A percentile compares a stretch with the other conserved stretches of the same genome.
Conservation (phyloP, 2,113 vertebrate genomes). For the Heliornis fulica region DNA sequence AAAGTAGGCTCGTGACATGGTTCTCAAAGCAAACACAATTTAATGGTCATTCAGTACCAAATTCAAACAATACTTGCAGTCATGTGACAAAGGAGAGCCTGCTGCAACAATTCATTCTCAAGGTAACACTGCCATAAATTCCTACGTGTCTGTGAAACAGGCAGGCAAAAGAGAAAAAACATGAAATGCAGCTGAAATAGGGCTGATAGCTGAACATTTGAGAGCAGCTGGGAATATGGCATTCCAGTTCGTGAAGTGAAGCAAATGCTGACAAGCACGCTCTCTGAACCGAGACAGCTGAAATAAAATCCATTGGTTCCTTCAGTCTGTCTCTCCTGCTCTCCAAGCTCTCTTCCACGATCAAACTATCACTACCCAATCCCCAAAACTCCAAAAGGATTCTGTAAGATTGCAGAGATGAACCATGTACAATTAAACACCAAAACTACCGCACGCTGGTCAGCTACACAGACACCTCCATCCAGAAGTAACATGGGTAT, state of each 20-base stretch:
- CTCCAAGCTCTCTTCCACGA: neutral
- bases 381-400: neutral
- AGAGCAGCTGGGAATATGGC: neutral
- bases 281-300: neutral
- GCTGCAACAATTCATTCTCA: neutral
- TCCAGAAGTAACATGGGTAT: neutral
- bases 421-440: accelerated
- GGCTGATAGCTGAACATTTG: neutral
- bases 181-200: neutral
- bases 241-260: accelerated
- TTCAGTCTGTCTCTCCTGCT: neutral
- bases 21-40: neutral
- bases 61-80: neutral
- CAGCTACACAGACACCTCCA: neutral
- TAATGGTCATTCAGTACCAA: neutral
- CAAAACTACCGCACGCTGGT: neutral
- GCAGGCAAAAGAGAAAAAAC: neutral
- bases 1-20: neutral
- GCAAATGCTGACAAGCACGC: neutral
- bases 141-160: neutral
- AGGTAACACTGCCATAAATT: neutral
- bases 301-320: neutral
- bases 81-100: neutral
- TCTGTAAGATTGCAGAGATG: neutral
- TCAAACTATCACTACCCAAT: neutral